Evolutionary conservation across 2,797 vertebrate species (phyloP), one percentile per base, ranked within the genome.

Genomic region (Hoplostethus mediterraneus): DNA sequence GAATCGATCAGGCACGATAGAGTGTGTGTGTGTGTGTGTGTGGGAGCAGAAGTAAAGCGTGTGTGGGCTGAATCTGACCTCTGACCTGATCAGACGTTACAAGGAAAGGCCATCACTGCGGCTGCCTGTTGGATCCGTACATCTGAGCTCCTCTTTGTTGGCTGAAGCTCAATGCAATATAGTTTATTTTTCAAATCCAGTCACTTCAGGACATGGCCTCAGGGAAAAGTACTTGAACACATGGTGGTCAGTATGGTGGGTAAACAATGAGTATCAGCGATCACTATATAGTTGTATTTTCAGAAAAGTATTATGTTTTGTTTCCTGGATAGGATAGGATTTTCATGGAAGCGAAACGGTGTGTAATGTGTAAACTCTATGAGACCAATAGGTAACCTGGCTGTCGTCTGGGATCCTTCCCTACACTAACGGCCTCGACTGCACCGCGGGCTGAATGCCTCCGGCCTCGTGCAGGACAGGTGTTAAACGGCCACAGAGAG

Each of bases 1-100:
- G 33, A 71, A 90, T 80, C 63, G 79, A 83, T 88, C 47, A 63
- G 52, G 47, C 61, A 13, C 36, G 54, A 13, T 38, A 40, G 21
- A 21, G 28, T 28, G 31, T 49, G 65, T 60, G 56, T 65, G 28
- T 28, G 31, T 49, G 65, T 60, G 56, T 65, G 42, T 21, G 63
- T 52, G 38, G 74, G 81, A 73, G 75, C 49, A 47, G 45, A 73
- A 82, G 61, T 45, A 57, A 68, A 53, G 48, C 3, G 68, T 40
- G 47, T 21, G 91, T 87, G 85, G 87, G 89, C 69, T 79, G 80
- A 81, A 70, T 78, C 63, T 84, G 84, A 89, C 88, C 89, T 91
- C 62, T 73, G 89, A 79, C 51, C 87, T 63, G 82, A 75, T 83
- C 74, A 58, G 70, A 87, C 68, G 55, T 77, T 84, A 75, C 52